These are phyloP conservation scores for Caenorhabditis plicata DNA, from an alignment of 2,888 invertebrate genomes.

Conservation along the genomic window DNA sequence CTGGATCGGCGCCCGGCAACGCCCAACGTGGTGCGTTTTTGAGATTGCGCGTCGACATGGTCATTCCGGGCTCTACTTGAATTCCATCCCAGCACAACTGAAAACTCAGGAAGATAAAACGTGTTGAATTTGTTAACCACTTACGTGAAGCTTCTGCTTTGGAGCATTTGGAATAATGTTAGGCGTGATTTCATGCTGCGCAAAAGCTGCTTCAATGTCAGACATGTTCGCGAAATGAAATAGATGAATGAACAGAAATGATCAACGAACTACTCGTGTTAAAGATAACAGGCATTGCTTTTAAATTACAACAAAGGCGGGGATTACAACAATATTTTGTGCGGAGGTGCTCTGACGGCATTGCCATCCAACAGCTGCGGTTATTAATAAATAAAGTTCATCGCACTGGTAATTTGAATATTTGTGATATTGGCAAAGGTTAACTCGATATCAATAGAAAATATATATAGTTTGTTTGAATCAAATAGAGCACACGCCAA, in stretches of 20 bases:
- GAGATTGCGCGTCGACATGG: conserved; percentile 53
- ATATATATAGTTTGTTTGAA: too few species aligned
- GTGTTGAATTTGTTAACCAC: neutral
- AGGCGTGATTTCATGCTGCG: conserved; percentile 61
- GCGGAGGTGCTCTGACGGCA: too few species aligned
- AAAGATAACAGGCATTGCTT: neutral
- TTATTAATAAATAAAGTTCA: conserved; percentile 21
- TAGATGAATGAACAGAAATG: neutral
- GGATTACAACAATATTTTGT: conserved; percentile 24
- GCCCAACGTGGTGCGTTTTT: conserved; percentile 63
- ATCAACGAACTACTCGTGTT: neutral
- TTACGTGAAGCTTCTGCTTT: conserved; percentile 43
- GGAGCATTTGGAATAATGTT: conserved; percentile 62
- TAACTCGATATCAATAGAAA: conserved; percentile 9
- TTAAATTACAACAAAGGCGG: conserved; percentile 3
- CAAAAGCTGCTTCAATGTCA: conserved; percentile 54
- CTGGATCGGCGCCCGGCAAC: conserved; percentile 57
- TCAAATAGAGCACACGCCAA: too few species aligned
- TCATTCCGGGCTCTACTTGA: conserved; percentile 60
- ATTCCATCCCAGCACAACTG: conserved; percentile 64
- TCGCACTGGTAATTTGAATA: neutral
- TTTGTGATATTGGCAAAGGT: too few species aligned
- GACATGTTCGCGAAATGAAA: too few species aligned
- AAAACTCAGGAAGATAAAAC: conserved; percentile 5
- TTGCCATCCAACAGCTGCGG: too few species aligned